phyloP scores from a whole-genome alignment of 1,140 invertebrate species.

The Pogonognathellus flavescens region DNA sequence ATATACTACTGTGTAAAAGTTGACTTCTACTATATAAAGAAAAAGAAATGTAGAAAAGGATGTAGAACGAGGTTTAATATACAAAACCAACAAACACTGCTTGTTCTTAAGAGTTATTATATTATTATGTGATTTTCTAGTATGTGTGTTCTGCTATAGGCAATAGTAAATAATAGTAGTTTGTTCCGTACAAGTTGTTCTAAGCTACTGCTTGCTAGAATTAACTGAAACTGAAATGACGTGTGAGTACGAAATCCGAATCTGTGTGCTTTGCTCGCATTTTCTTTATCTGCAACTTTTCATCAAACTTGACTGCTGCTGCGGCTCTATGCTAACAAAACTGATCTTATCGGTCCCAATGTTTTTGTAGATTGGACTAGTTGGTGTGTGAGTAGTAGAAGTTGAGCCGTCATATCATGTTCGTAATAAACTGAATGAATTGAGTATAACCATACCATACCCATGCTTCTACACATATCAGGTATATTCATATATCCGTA shows the following conservation, averaged over 20 bases:
- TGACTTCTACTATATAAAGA: too few relatives aligned
- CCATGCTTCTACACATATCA: too few relatives aligned
- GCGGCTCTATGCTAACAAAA: slow-evolving; percentile 35
- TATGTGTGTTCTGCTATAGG: background rate
- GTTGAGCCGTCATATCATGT: background rate
- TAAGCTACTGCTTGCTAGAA: too few relatives aligned
- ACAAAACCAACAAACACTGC: slow-evolving; percentile 10
- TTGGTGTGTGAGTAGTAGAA: background rate
- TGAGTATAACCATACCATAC: too few relatives aligned
- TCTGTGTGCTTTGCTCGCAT: slow-evolving; percentile 13
- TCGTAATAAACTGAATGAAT: too few relatives aligned
- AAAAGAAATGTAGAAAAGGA: background rate
- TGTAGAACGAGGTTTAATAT: slow-evolving; percentile 24
- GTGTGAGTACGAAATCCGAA: slow-evolving; percentile 5
- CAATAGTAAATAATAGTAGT: background rate
- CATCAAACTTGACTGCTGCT: slow-evolving; percentile 17
- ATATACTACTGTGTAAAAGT: too few relatives aligned
- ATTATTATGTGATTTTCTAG: background rate
- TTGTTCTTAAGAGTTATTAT: slow-evolving; percentile 2
- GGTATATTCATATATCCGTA: too few relatives aligned
- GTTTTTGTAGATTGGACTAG: background rate
- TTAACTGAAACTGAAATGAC: slow-evolving; percentile 7
- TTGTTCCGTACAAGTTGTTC: too few relatives aligned
- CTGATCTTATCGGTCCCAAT: background rate
- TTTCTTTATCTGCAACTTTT: slow-evolving; percentile 11